Evolutionary conservation across 2,888 invertebrate genomes (phyloP).

Genomic region (Teleiodes luculella): DNA sequence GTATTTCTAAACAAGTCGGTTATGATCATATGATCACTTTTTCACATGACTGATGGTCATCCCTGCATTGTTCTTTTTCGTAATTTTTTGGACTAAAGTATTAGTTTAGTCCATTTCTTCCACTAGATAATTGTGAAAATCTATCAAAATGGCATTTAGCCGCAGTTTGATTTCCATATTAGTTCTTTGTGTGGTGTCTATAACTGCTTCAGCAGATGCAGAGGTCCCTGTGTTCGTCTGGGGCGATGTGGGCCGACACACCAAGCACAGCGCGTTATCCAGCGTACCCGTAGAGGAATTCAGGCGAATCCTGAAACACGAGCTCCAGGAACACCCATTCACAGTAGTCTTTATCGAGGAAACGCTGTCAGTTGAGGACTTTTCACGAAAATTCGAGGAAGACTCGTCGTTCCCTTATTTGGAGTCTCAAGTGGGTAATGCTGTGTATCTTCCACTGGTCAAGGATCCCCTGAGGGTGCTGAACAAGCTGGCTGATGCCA

Average conservation of each 20-base stretch:
- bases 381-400: slow-evolving; percentile 66
- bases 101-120: slow-evolving; percentile 59
- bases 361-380: slow-evolving; percentile 79
- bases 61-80: slow-evolving; percentile 57
- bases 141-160: slow-evolving; percentile 65
- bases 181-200: slow-evolving; percentile 58
- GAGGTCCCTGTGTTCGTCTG: slow-evolving; percentile 80
- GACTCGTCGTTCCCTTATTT: slow-evolving; percentile 59
- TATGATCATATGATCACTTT: slow-evolving; percentile 68
- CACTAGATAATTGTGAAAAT: slow-evolving; percentile 46
- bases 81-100: slow-evolving; percentile 54
- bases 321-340: slow-evolving; percentile 53
- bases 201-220: slow-evolving; percentile 56
- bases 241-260: slow-evolving; percentile 59
- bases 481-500: slow-evolving; percentile 65
- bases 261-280: slow-evolving; percentile 51
- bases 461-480: slow-evolving; percentile 78
- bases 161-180: slow-evolving; percentile 61
- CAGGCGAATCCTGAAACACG: slow-evolving; percentile 47
- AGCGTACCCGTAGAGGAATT: slow-evolving; percentile 53
- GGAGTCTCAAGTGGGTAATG: slow-evolving; percentile 42
- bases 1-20: neutral
- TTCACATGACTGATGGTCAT: slow-evolving; percentile 73
- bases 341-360: slow-evolving; percentile 75
- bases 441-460: slow-evolving; percentile 81